phyloP scores from a whole-genome alignment of 2,113 vertebrate species.

The Bubo bubo region DNA sequence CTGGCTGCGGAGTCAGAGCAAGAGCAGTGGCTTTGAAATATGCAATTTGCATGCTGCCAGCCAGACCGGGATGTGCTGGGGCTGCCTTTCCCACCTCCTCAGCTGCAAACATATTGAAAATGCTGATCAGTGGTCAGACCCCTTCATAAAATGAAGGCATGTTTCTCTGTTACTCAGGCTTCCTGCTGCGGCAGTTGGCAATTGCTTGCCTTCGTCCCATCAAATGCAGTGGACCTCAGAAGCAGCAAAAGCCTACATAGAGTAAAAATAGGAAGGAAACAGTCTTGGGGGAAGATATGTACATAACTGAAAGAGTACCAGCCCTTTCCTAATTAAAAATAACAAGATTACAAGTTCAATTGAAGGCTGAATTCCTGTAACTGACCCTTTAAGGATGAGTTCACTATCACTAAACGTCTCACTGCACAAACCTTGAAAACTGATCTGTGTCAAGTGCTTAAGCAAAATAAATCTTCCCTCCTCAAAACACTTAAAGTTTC shows the following conservation, averaged over 20 bases:
- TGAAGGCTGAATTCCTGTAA: conserved; percentile 69
- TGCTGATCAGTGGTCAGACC: not conserved
- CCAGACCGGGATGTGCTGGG: accelerated
- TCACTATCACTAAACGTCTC: not conserved
- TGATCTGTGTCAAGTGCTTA: not conserved
- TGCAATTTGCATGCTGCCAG: not conserved
- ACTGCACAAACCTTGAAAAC: conserved; percentile 41
- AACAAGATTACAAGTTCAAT: conserved; percentile 67
- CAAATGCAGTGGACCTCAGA: not conserved
- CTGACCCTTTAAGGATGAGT: conserved; percentile 49
- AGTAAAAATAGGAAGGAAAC: not conserved
- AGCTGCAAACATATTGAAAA: not conserved
- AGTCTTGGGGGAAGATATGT: not conserved
- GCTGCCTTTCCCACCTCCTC: not conserved
- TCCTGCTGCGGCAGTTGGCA: not conserved
- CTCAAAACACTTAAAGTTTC: conserved; percentile 19
- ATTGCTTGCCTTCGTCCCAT: not conserved
- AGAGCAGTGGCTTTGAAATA: not conserved
- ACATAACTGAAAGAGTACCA: not conserved
- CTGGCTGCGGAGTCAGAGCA: accelerated
- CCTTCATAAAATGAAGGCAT: not conserved
- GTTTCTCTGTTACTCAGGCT: not conserved
- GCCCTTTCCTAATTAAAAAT: conserved; percentile 59
- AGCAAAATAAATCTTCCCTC: conserved; percentile 44
- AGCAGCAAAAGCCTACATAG: not conserved